phyloP scores from a whole-genome alignment of 1,140 invertebrate genomes.

The Eumaeus atala region DNA sequence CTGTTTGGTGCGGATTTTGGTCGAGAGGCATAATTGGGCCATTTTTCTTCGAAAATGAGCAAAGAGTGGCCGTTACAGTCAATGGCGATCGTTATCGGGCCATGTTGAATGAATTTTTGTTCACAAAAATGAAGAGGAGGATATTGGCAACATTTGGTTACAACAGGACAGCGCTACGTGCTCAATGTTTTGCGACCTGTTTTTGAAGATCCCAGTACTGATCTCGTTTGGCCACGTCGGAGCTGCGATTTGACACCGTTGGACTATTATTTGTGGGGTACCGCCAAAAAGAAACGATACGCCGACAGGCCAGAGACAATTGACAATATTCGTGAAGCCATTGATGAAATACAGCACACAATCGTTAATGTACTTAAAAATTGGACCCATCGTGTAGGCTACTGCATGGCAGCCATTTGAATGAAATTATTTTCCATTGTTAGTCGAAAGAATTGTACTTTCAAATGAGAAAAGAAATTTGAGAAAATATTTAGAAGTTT shows the following conservation, averaged over 20 bases:
- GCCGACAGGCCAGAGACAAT: slow-evolving; percentile 21
- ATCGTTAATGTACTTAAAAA: slow-evolving; percentile 17
- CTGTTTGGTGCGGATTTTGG: slow-evolving; percentile 12
- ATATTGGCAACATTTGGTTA: slow-evolving; percentile 6
- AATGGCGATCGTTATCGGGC: slow-evolving; percentile 4
- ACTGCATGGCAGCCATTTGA: slow-evolving; percentile 19
- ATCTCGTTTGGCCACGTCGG: slow-evolving; percentile 20
- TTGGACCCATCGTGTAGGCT: slow-evolving; percentile 12
- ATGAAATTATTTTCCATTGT: slow-evolving; percentile 18
- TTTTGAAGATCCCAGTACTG: slow-evolving; percentile 17
- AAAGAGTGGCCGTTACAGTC: background rate
- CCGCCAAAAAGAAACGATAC: slow-evolving; percentile 17
- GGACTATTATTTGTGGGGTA: slow-evolving; percentile 23
- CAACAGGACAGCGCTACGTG: slow-evolving; percentile 5
- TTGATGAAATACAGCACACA: slow-evolving; percentile 13
- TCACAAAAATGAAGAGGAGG: background rate
- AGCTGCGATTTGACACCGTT: slow-evolving; percentile 23
- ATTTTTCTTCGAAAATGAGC: slow-evolving; percentile 8
- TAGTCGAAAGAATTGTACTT: slow-evolving; percentile 10
- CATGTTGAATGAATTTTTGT: slow-evolving; percentile 3
- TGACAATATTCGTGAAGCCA: slow-evolving; percentile 17
- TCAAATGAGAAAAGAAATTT: slow-evolving; percentile 13
- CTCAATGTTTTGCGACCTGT: slow-evolving; percentile 11
- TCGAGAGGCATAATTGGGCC: slow-evolving; percentile 4
- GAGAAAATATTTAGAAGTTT: slow-evolving; percentile 12